Evolutionary conservation across 2,888 invertebrate genomes (phyloP), one percentile per base, ranked within the genome.

Genomic region (Notodonta ziczac): DNA sequence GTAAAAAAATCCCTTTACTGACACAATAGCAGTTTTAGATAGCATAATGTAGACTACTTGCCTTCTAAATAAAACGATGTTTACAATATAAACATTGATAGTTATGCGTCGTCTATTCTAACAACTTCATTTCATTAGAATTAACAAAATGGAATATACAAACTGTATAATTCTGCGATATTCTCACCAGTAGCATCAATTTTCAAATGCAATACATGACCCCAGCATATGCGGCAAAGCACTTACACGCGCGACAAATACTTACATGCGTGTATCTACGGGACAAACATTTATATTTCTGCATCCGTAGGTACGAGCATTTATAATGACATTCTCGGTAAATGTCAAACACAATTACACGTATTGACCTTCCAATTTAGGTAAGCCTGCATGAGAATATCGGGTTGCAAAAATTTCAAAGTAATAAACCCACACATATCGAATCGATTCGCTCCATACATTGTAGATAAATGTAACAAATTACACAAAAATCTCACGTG

Each of bases 391-490:
- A 5, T 35, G 53, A 12, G 35, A 53, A 55, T 56, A 61, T 61
- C 55, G 59, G 66, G 63, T 67, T 70, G 62, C 65, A 64, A 65
- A 71, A 65, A 66, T 74, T 67, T 62, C 60, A 65, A 67, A 74
- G 67, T 63, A 51, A 57, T 61, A 63, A 67, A 58, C 65, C 69
- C 59, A 56, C 52, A 66, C 58, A 50, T 65, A 60, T 65, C 69
- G 59, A 72, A 74, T 67, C 64, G 60, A 71, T 74, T 69, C n/a
- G 62, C 40, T 65, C 58, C 62, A 56, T 65, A 65, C 59, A 67
- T 69, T 67, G 59, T 66, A 55, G 59, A 61, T 69, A 74, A 73
- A 67, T 71, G 68, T 67, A 67, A 57, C 69, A 66, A 65, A 69
- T 70, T 67, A 60, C 61, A 55, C 24, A 56, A 44, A 44, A 56